A percentile compares a stretch with the other conserved stretches of the same genome.
These are phyloP conservation scores for Cephus cinctus DNA, from an alignment of 1,140 invertebrate species.

Conservation along the genomic window DNA sequence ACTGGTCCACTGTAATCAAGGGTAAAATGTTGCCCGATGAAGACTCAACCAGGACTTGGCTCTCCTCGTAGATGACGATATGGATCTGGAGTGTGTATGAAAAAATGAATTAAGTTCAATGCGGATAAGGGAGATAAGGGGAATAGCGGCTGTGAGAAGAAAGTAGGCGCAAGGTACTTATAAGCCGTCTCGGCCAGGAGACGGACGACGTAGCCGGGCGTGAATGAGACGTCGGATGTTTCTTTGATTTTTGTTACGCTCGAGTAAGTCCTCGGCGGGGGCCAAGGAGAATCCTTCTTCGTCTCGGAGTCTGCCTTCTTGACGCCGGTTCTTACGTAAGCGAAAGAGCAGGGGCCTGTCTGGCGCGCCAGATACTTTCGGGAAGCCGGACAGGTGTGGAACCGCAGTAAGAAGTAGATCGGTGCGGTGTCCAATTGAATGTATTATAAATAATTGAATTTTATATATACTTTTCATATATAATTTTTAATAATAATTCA, in stretches of 20 bases:
- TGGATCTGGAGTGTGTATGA: background rate
- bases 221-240: background rate
- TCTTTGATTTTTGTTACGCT: slow-evolving; percentile 20
- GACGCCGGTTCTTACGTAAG: slow-evolving; percentile 12
- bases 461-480: too few relatives aligned
- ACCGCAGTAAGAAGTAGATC: too few relatives aligned
- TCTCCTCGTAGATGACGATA: background rate
- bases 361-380: slow-evolving; percentile 30
- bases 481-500: too few relatives aligned
- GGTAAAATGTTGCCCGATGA: too few relatives aligned
- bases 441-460: too few relatives aligned
- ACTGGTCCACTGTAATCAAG: too few relatives aligned
- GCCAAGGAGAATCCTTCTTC: slow-evolving; percentile 14
- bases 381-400: too few relatives aligned
- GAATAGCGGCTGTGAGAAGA: slow-evolving; percentile 20
- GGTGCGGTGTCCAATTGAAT: too few relatives aligned
- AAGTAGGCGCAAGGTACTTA: too few relatives aligned
- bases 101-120: slow-evolving; percentile 13
- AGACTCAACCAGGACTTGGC: too few relatives aligned
- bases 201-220: slow-evolving; percentile 8
- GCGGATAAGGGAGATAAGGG: slow-evolving; percentile 10
- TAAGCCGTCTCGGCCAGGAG: slow-evolving; percentile 29
- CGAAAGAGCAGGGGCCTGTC: background rate
- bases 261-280: slow-evolving; percentile 12
- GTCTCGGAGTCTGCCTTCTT: background rate